Percentiles rank a stretch among this genome's conserved stretches.
These are phyloP conservation scores for Hirtodrosophila trivittata DNA, from an alignment of 2,888 invertebrate species.

Conservation along the genomic window DNA sequence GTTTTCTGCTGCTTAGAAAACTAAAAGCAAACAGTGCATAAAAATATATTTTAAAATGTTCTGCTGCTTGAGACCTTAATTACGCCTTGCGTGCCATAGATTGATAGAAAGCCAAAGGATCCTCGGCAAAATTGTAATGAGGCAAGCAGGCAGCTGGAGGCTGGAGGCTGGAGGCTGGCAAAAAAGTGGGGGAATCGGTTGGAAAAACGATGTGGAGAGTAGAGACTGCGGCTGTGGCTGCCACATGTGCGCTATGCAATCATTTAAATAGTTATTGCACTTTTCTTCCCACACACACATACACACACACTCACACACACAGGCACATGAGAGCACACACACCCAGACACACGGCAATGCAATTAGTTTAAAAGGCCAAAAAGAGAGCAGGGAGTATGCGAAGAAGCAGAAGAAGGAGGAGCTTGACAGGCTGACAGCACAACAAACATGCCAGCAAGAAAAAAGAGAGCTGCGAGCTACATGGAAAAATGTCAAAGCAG, in stretches of 20 bases:
- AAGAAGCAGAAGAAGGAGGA: constrained; percentile 17
- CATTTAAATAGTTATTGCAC: constrained; percentile 77
- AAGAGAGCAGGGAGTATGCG: constrained; percentile 8
- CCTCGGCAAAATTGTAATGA: background rate
- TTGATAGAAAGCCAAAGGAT: background rate
- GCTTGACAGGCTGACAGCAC: constrained; percentile 70
- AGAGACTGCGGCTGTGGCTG: constrained; percentile 32
- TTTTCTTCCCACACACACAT: constrained; percentile 50
- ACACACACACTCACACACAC: constrained; percentile 32
- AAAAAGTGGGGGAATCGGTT: background rate
- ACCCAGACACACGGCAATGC: constrained; percentile 58
- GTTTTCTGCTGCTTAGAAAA: too few relatives aligned
- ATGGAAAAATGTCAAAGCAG: constrained; percentile 76
- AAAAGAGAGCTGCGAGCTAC: constrained; percentile 55
- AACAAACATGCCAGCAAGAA: constrained; percentile 59
- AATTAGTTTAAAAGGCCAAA: constrained; percentile 76
- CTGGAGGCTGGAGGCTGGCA: background rate
- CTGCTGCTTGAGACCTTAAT: background rate
- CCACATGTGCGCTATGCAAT: constrained; percentile 63
- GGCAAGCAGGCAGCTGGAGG: constrained; percentile 2
- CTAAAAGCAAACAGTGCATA: too few relatives aligned
- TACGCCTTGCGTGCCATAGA: background rate
- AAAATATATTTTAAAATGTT: too few relatives aligned
- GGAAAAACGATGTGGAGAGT: background rate
- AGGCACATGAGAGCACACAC: constrained; percentile 5